Conservation (phyloP, 2,113 vertebrate species). For the Brachyhypopomus occidentalis region DNA sequence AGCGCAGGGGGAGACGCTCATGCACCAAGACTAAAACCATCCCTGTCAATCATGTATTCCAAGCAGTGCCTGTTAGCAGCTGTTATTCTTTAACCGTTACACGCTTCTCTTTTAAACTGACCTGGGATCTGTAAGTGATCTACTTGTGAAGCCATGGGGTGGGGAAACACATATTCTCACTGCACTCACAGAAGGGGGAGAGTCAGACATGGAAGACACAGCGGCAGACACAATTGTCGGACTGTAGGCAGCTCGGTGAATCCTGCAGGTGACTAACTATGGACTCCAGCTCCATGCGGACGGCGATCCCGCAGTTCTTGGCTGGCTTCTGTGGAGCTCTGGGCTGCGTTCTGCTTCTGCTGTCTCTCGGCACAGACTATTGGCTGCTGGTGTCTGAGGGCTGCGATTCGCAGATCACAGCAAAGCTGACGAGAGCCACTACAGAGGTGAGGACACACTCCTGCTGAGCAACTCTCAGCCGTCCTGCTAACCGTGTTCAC, state of each 20-base stretch:
- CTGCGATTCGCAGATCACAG: slow-evolving; percentile 65
- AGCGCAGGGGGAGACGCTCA: background rate
- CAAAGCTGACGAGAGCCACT: background rate
- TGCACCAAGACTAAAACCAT: background rate
- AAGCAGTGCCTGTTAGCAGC: background rate
- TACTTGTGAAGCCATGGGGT: slow-evolving; percentile 1
- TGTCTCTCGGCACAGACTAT: slow-evolving; percentile 84
- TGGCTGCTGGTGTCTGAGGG: slow-evolving; percentile 84
- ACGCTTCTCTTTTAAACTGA: slow-evolving; percentile 27
- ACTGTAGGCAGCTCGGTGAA: background rate
- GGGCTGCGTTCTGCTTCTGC: slow-evolving; percentile 78
- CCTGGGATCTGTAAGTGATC: background rate
- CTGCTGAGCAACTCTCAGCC: background rate
- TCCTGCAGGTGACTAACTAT: background rate
- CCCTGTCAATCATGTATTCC: background rate
- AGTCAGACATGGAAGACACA: background rate
- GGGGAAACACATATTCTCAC: background rate
- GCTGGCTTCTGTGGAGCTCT: slow-evolving; percentile 83
- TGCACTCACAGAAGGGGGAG: background rate
- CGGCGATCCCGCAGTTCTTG: slow-evolving; percentile 79
- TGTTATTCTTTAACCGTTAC: slow-evolving; percentile 16
- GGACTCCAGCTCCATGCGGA: slow-evolving; percentile 67
- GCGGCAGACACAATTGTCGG: background rate
- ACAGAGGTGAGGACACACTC: slow-evolving; percentile 36
- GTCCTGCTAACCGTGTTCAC: background rate